Evolutionary conservation across 2,888 invertebrate species (phyloP).

Genomic region (Drosophila setosimentum): DNA sequence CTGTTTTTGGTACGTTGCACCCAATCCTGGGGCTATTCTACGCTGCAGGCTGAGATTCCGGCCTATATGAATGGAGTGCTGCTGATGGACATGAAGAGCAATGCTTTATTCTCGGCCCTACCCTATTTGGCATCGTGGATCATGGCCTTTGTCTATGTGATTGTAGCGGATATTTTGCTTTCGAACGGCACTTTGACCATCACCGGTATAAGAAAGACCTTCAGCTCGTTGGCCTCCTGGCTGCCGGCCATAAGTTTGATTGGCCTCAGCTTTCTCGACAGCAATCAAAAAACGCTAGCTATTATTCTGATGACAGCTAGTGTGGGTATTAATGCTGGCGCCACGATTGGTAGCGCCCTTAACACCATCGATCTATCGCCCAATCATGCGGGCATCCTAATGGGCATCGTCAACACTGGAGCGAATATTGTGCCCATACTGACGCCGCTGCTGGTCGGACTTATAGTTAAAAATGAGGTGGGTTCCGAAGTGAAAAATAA

Average conservation of each 20-base stretch:
- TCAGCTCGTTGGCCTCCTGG: slow-evolving; percentile 83
- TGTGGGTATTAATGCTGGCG: slow-evolving; percentile 87
- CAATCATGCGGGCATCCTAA: slow-evolving; percentile 89
- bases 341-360: slow-evolving; percentile 87
- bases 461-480: slow-evolving; percentile 87
- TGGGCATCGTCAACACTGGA: slow-evolving; percentile 89
- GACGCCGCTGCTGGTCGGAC: slow-evolving; percentile 87
- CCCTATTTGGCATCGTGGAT: slow-evolving; percentile 87
- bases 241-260: slow-evolving; percentile 87
- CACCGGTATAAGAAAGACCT: slow-evolving; percentile 74
- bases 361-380: slow-evolving; percentile 90
- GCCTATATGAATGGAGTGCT: slow-evolving; percentile 89
- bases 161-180: slow-evolving; percentile 85
- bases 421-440: slow-evolving; percentile 88
- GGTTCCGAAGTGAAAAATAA: slow-evolving; percentile 57
- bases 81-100: slow-evolving; percentile 87
- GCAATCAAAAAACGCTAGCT: slow-evolving; percentile 82
- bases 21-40: slow-evolving; percentile 91
- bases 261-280: slow-evolving; percentile 85
- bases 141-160: slow-evolving; percentile 85
- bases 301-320: slow-evolving; percentile 87
- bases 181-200: slow-evolving; percentile 83
- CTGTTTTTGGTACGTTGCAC: slow-evolving; percentile 87
- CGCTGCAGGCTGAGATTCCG: slow-evolving; percentile 89
- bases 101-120: slow-evolving; percentile 86